Evolutionary conservation across 2,888 invertebrate genomes (phyloP), one percentile per base, ranked within the genome.

Genomic region (Cacoxenus indagator): DNA sequence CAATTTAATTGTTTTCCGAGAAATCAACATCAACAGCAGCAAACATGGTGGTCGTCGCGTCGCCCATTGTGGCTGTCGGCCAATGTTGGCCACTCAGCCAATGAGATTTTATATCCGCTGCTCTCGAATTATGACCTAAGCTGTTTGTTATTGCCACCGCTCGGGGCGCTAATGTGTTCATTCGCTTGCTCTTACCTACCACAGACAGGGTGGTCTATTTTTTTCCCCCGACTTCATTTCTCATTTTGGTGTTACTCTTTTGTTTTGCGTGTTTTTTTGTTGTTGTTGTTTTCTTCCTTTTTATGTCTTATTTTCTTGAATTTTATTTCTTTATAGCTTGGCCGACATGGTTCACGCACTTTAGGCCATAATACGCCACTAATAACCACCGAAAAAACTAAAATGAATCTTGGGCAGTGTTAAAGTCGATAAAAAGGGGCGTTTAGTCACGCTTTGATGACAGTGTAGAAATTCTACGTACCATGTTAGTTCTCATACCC

Each of bases 361-460:
- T 84, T 83, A 76, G 75, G 78, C 77, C 81, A 84, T 77, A 77
- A 84, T 81, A 81, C 83, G 82, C 81, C 81, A 81, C 81, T 81
- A 81, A 81, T 82, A 81, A 81, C 78, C 81, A 81, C 81, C 83
- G 79, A 80, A 80, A 80, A 43, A 62, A 43, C 61, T 45, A 43
- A 62, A 62, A 62, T 62, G 61, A n/a, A 24, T 29, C 75, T 72
- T 71, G 74, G 74, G 66, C 31, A 66, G 73, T 65, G 68, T 67
- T 70, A 64, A 67, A 73, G 74, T 70, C 76, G 80, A 81, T 83
- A 81, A 81, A 81, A 81, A 82, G 84, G 81, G 84, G 85, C 83
- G 83, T 86, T 87, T 87, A 86, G 86, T 86, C 86, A 87, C 87
- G 86, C 87, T 86, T 83, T 85, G 86, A 87, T 87, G 86, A 87